These are phyloP conservation scores for Caenorhabditis japonica DNA, from an alignment of 2,888 invertebrate species.

Conservation along the genomic window DNA sequence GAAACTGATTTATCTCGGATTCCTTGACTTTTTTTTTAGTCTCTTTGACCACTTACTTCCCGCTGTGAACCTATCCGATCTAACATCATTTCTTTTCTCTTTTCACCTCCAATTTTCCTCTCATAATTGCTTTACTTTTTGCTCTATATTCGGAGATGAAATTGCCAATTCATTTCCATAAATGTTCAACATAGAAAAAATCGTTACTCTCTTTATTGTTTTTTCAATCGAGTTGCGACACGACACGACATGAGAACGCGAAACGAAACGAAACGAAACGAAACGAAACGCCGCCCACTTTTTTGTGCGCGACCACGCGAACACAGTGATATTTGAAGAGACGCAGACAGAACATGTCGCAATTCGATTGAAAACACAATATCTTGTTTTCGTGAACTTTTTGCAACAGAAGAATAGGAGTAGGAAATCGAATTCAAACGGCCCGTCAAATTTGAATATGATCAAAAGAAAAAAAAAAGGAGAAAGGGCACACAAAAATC, in stretches of 20 bases:
- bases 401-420: no score
- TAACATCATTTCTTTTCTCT: constrained; percentile 8
- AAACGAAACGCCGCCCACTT: no score
- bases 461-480: constrained; percentile 18
- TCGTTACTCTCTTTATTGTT: neutral
- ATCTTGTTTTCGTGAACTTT: constrained; percentile 25
- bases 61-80: constrained; percentile 16
- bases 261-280: no score
- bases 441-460: constrained; percentile 36
- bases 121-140: constrained; percentile 32
- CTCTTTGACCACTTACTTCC: neutral
- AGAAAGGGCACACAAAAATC: constrained; percentile 30
- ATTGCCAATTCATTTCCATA: constrained; percentile 37
- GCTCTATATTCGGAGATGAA: no score
- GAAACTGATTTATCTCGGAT: constrained; percentile 25
- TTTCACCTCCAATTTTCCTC: constrained; percentile 2
- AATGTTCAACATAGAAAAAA: constrained; percentile 20
- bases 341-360: no score
- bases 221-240: no score
- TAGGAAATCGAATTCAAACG: constrained; percentile 19
- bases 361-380: no score
- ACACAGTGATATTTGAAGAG: no score
- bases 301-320: no score
- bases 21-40: constrained; percentile 12
- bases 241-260: no score